Evolutionary conservation across 2,113 vertebrate species (phyloP).

Genomic region (Amblyopsis rosae): DNA sequence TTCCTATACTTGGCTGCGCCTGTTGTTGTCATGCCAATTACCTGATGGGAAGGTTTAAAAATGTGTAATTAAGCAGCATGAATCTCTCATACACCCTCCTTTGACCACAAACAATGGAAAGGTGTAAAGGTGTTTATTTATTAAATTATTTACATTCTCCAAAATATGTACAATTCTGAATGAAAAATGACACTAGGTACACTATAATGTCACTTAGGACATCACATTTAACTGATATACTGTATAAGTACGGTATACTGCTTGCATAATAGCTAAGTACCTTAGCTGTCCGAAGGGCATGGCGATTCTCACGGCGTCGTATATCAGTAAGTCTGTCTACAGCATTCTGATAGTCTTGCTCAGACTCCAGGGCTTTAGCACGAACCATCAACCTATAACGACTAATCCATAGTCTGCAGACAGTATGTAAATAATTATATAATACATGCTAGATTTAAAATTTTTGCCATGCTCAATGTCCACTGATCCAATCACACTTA

Average conservation of each 20-base stretch:
- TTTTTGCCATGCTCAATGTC: background rate
- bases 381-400: conserved; percentile 79
- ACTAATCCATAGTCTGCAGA: conserved; percentile 82
- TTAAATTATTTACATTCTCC: too few relatives aligned
- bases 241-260: too few relatives aligned
- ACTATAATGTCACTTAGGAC: too few relatives aligned
- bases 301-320: conserved; percentile 80
- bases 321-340: conserved; percentile 84
- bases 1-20: conserved; percentile 90
- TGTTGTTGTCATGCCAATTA: conserved; percentile 97
- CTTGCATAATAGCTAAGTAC: conserved; percentile 43
- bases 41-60: conserved; percentile 23
- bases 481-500: background rate
- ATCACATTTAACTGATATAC: too few relatives aligned
- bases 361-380: conserved; percentile 57
- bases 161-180: too few relatives aligned
- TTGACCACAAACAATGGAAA: too few relatives aligned
- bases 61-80: too few relatives aligned
- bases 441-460: background rate
- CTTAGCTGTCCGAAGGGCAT: conserved; percentile 78
- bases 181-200: too few relatives aligned
- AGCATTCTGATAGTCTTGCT: conserved; percentile 79
- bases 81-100: too few relatives aligned
- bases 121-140: too few relatives aligned
- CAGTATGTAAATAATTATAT: conserved; percentile 8